Evolutionary conservation across 2,888 invertebrate genomes (phyloP), one percentile per base, ranked within the genome.

Genomic region (Tyria jacobaeae): DNA sequence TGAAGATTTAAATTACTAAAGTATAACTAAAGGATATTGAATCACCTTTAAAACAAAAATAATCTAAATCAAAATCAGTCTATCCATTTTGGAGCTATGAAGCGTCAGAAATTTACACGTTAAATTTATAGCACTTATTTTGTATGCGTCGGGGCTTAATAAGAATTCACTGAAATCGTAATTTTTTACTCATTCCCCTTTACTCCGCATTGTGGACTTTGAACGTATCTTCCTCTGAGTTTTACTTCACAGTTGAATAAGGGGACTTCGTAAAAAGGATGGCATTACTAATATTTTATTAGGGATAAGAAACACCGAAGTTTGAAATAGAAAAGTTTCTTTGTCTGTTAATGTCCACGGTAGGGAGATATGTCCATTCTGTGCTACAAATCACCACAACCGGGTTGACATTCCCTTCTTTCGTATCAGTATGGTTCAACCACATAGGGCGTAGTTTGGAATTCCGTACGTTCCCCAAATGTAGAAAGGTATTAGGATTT

Each of bases 291-390:
- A 44, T 56, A 51, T 37, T 56, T 56, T 60, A 50, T 24, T 35
- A 41, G 58, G 34, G 39, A 55, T 44, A 50, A 44, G 35, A 47
- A 52, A 44, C 41, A 37, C 39, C 17, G 2, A 55, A 60, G 24
- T 60, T 47, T 24, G 17, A 41, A 62, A 62, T 47, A 57, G 57
- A 39, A 62, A 62, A 57, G 57, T 62, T 57, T 48, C 57, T 57
- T 37, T 56, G 47, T 59, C 37, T 52, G 52, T 57, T 53, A 57
- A 57, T 62, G 53, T 57, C 50, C 25, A 53, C 47, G 1, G 48
- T 15, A 21, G 27, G 48, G 53, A 37, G 39, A 51, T 37, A 41
- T 3, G 37, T 3, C 52, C 57, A 53, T 52, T 60, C 50, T 51
- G n/a, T 48, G 14, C 48, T 41, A 57, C 57, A 57, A 62, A 62